Evolutionary conservation across 2,888 invertebrate genomes (phyloP).

Genomic region (Stenodema calcarata): DNA sequence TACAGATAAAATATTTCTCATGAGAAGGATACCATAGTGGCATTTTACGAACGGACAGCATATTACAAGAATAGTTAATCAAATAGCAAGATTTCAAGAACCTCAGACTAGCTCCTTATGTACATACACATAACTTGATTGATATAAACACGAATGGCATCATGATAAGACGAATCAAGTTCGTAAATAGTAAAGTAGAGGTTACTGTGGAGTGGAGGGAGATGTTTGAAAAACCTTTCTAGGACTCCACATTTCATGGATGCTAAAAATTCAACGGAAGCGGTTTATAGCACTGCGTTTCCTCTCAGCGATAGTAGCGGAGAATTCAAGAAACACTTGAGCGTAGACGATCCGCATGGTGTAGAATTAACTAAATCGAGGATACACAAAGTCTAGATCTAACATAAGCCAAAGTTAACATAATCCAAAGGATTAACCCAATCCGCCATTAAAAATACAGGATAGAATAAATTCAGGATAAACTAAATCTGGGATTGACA

Average conservation of each 20-base stretch:
- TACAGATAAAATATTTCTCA: background rate
- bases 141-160: conserved; percentile 23
- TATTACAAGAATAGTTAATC: background rate
- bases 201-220: background rate
- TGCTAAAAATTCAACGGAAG: background rate
- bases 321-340: too few species aligned
- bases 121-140: background rate
- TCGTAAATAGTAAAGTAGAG: conserved; percentile 22
- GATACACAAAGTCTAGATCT: too few species aligned
- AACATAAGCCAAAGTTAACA: too few species aligned
- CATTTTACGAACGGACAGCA: background rate
- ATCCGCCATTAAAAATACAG: too few species aligned
- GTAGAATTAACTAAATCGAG: too few species aligned
- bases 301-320: too few species aligned
- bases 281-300: too few species aligned
- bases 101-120: background rate
- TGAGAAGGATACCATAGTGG: background rate
- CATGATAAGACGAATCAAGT: conserved; percentile 39
- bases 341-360: too few species aligned
- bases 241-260: background rate
- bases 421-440: too few species aligned
- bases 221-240: background rate
- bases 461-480: too few species aligned
- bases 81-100: background rate
- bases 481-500: too few species aligned